Base-by-base conservation (phyloP, 2,113 vertebrate genomes). In the Onychostruthus taczanowskii region DNA sequence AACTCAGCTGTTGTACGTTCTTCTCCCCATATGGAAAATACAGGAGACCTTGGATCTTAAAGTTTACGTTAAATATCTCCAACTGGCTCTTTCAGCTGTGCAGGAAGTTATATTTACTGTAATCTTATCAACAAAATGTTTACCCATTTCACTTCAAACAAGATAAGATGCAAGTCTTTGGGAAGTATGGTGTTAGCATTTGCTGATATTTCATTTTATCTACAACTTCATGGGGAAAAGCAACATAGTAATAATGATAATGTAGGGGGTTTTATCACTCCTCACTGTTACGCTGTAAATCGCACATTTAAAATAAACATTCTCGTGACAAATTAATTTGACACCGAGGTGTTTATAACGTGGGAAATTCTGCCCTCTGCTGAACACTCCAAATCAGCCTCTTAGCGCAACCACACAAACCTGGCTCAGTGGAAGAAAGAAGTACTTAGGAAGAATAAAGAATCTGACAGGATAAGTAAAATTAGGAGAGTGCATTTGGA, bases 321-420 rank as follows among this genome's bases (percentile, higher is more conserved):
- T 50, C 68, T 82, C 5, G 7, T 96, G 90, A 87, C 96, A 96
- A 96, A 96, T 82, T 69, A 59, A 64, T 87, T 96, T 84, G 82
- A 67, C 92, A 83, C 47, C 0, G 10, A 90, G 74, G 41, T 93
- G 74, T 86, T 97, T 93, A 97, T 97, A 97, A 95, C 0, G 9
- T 94, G 94, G 97, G 91, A 97, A 98, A 98, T 96, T 88, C 97
- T 97, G 97, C 97, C 97, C 97, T 97, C 98, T 98, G 91, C 97
- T 98, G 98, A 95, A 96, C 91, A 73, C 37, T 94, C 35, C 58
- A 87, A 78, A 93, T 84, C 94, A 96, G 10, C 43, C 58, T 77
- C 76, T n/a, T 33, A 37, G 33, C 4, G 7, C 37, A 80, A 67
- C 52, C 76, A 81, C 27, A 89, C 77, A 78, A 91, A 50, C 2